Percentiles rank a stretch among this genome's conserved stretches.
phyloP scores from a whole-genome alignment of 2,113 vertebrate species.

The Chelonoidis abingdonii region DNA sequence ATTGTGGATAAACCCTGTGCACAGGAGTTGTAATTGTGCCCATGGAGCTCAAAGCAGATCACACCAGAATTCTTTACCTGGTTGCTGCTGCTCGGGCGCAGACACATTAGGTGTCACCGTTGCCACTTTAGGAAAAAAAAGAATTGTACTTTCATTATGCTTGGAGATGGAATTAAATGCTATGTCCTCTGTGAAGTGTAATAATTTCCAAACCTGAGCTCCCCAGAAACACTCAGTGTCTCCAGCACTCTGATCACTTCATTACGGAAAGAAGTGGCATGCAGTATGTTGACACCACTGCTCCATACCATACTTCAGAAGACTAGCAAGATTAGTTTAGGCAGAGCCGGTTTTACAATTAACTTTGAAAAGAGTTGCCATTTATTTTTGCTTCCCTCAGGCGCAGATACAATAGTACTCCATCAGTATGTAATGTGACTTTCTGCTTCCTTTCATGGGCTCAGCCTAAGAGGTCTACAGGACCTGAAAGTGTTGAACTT shows the following conservation, averaged over 20 bases:
- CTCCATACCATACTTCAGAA: not conserved
- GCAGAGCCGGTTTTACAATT: not conserved
- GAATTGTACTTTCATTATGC: not conserved
- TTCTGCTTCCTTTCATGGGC: not conserved
- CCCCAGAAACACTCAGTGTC: not conserved
- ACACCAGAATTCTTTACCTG: conserved; percentile 31
- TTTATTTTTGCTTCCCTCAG: not conserved
- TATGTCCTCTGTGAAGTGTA: not conserved
- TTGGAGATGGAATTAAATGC: not conserved
- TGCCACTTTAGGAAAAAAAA: conserved; percentile 54
- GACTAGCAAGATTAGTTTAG: not conserved
- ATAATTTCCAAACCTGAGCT: not conserved
- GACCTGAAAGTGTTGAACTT: not conserved
- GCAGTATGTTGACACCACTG: not conserved
- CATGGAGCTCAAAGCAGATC: not conserved
- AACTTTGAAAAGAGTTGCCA: not conserved
- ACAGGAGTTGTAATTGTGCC: not conserved
- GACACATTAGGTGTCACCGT: conserved; percentile 18
- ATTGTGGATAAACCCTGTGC: not conserved
- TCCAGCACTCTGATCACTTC: not conserved
- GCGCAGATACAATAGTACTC: not conserved
- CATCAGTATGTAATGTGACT: not conserved
- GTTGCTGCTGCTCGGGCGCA: conserved; percentile 25
- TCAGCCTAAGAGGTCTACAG: not conserved
- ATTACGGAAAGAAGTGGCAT: not conserved